Conservation (phyloP, 2,113 vertebrate species). For the Sinocyclocheilus maitianheensis region DNA sequence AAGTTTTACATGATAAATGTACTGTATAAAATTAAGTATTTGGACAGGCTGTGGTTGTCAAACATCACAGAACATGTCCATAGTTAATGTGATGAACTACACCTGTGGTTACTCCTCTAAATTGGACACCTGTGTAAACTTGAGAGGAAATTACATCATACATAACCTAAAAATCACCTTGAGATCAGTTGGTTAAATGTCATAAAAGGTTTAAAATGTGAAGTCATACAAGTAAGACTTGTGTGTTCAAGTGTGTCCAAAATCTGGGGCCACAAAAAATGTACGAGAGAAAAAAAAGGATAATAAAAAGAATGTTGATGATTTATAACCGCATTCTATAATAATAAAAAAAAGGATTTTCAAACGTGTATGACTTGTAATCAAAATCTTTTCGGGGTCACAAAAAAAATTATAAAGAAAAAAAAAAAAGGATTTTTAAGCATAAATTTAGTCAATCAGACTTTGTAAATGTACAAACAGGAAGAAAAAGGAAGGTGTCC, state of each 20-base stretch:
- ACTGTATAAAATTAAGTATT: not conserved
- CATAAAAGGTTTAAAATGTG: not conserved
- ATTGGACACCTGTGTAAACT: not conserved
- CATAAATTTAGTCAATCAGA: slow-evolving; percentile 8
- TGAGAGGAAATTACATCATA: not conserved
- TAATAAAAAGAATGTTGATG: not conserved
- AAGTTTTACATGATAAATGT: not conserved
- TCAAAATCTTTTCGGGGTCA: too few relatives aligned
- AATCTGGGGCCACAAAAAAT: not conserved
- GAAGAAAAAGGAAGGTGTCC: slow-evolving; percentile 64
- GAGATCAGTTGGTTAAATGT: not conserved
- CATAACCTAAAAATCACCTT: not conserved
- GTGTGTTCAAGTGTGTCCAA: not conserved
- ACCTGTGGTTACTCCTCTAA: not conserved
- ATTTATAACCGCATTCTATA: not conserved
- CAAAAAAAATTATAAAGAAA: too few relatives aligned
- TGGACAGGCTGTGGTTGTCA: not conserved
- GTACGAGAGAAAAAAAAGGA: not conserved
- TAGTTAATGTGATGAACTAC: not conserved
- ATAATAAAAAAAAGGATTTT: not conserved
- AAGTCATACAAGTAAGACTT: not conserved
- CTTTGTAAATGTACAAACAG: slow-evolving; percentile 58
- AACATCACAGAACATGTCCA: not conserved
- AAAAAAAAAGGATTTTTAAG: not conserved
- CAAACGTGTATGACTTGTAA: too few relatives aligned